Conservation (phyloP, 2,888 invertebrate species). For the Tipula unca region DNA sequence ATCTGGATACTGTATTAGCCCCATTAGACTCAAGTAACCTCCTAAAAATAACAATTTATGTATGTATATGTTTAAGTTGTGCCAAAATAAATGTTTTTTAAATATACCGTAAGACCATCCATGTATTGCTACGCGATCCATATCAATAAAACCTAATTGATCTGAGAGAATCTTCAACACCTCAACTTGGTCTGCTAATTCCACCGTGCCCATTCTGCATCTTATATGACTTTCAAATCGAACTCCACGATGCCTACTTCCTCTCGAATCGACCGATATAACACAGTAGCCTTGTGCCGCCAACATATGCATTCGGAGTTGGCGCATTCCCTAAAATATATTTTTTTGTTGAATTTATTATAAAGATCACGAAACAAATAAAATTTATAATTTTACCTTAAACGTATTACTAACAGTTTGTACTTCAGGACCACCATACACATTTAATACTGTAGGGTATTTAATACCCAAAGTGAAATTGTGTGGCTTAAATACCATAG, state of each 20-base stretch:
- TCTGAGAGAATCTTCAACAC: constrained; percentile 80
- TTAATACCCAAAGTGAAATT: constrained; percentile 49
- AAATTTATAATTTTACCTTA: constrained; percentile 51
- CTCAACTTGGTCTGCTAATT: constrained; percentile 91
- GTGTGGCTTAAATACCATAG: constrained; percentile 85
- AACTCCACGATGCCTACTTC: constrained; percentile 87
- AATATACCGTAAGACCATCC: constrained; percentile 93
- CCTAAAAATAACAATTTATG: too few species aligned
- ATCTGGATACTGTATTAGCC: constrained; percentile 83
- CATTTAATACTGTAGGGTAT: constrained; percentile 91
- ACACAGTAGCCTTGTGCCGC: constrained; percentile 95
- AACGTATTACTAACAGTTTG: constrained; percentile 95
- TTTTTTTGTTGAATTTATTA: not conserved
- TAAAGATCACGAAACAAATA: not conserved
- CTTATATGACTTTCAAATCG: constrained; percentile 86
- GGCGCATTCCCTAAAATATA: constrained; percentile 65
- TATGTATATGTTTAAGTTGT: not conserved
- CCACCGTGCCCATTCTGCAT: constrained; percentile 87
- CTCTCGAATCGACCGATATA: constrained; percentile 89
- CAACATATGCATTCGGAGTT: constrained; percentile 87
- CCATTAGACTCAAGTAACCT: constrained; percentile 93
- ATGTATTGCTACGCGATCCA: constrained; percentile 86
- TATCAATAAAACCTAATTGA: constrained; percentile 79
- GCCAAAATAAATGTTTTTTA: not conserved
- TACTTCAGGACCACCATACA: constrained; percentile 98